phyloP scores from a whole-genome alignment of 2,113 vertebrate genomes.

The Ceyx cyanopectus region DNA sequence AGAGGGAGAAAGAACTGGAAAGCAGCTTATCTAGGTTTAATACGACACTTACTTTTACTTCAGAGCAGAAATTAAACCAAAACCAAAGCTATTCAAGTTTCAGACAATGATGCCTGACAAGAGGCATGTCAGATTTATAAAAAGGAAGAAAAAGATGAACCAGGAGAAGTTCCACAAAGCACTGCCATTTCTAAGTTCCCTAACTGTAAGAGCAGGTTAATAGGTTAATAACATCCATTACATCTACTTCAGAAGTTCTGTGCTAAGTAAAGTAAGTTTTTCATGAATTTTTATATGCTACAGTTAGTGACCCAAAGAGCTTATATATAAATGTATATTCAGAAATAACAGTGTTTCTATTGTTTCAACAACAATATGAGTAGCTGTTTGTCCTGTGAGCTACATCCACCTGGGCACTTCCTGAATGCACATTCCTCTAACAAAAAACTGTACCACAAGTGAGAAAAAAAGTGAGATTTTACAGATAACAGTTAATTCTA shows the following conservation, averaged over 20 bases:
- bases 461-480: background rate
- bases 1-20: background rate
- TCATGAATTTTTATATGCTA: background rate
- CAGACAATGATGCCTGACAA: background rate
- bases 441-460: background rate
- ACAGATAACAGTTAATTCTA: background rate
- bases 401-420: background rate
- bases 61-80: background rate
- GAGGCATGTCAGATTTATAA: background rate
- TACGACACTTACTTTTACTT: constrained; percentile 25
- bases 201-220: background rate
- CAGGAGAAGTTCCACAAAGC: background rate
- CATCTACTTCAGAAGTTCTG: background rate
- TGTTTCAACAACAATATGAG: background rate
- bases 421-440: background rate
- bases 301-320: background rate
- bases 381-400: background rate
- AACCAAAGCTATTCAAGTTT: background rate
- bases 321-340: background rate
- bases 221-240: background rate
- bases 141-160: background rate
- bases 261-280: background rate
- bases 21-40: constrained; percentile 53
- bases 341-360: background rate
- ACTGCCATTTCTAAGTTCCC: background rate